Base-by-base conservation (phyloP, 1,140 invertebrate species). In the Drosophila saltans region DNA sequence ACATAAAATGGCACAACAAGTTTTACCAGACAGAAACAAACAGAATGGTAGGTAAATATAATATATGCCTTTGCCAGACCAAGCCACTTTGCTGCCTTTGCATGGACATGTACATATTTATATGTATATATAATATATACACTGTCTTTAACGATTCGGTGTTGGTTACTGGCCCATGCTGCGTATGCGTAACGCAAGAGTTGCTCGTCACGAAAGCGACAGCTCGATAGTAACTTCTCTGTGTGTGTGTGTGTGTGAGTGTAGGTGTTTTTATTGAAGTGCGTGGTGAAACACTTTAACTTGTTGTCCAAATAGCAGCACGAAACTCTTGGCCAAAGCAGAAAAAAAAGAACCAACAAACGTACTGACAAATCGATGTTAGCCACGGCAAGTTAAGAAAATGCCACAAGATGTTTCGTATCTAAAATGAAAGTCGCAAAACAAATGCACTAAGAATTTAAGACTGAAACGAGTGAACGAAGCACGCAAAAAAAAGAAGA, bases 211-310 rank as follows among this genome's bases (percentile, higher is more conserved):
- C 74, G 80, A 81, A 89, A 81, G 69, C 75, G 73, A 57, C 73
- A 57, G 56, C 62, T 36, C 33, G 33, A 36, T 36, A 36, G 33
- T 36, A 36, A 36, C 33, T 36, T 36, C 33, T 36, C 1, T 36
- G 2, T 40, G 39, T 52, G 64, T 40, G 28, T 58, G 48, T 30
- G 43, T 81, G 67, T 72, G 77, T 83, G 75, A 71, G 83, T 83
- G 83, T 64, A 78, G 77, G 81, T 89, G 84, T 83, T 88, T 88
- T 83, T 88, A 89, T 89, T 88, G 84, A 77, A 88, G 84, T 89
- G 84, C 84, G 78, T 89, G 80, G 84, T 69, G 69, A 84, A 89
- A 89, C 80, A 89, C 84, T 89, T 89, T 75, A 89, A 78, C 84
- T 84, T 76, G 77, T 73, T 73, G 73, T 66, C 70, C 75, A 77